These are phyloP conservation scores for Therioaphis trifolii DNA, from an alignment of 2,888 invertebrate species.

Conservation along the genomic window DNA sequence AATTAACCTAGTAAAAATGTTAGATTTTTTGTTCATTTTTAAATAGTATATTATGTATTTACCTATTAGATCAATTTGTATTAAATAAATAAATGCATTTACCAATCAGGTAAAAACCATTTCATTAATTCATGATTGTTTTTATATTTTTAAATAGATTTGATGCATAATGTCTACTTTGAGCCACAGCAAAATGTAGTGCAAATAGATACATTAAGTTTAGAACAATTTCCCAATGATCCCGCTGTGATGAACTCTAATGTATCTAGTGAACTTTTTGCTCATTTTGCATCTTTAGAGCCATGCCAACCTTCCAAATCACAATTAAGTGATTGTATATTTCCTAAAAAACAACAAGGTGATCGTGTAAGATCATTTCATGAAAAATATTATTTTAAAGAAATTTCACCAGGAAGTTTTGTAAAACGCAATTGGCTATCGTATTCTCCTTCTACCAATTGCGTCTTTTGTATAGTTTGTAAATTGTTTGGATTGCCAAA, in stretches of 20 bases:
- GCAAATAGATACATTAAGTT: neutral
- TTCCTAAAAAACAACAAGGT: constrained; percentile 6
- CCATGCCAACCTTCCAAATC: too few species aligned
- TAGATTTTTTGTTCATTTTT: too few species aligned
- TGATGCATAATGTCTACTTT: neutral
- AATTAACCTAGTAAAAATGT: too few species aligned
- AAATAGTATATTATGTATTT: too few species aligned
- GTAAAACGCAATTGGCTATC: too few species aligned
- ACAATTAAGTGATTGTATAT: too few species aligned
- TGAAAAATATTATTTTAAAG: constrained; percentile 36
- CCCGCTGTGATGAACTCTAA: neutral
- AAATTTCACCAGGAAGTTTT: constrained; percentile 4
- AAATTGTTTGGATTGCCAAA: constrained; percentile 1
- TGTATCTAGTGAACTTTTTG: neutral
- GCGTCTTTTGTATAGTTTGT: too few species aligned
- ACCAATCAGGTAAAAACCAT: too few species aligned
- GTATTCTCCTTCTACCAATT: too few species aligned
- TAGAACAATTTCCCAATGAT: constrained; percentile 9
- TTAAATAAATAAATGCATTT: too few species aligned
- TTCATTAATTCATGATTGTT: neutral
- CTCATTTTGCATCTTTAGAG: too few species aligned
- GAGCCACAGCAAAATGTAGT: neutral
- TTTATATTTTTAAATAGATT: neutral
- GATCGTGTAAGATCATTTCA: constrained; percentile 18
- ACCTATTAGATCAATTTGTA: too few species aligned